phyloP scores from a whole-genome alignment of 2,113 vertebrate species.

The Thamnaconus septentrionalis region DNA sequence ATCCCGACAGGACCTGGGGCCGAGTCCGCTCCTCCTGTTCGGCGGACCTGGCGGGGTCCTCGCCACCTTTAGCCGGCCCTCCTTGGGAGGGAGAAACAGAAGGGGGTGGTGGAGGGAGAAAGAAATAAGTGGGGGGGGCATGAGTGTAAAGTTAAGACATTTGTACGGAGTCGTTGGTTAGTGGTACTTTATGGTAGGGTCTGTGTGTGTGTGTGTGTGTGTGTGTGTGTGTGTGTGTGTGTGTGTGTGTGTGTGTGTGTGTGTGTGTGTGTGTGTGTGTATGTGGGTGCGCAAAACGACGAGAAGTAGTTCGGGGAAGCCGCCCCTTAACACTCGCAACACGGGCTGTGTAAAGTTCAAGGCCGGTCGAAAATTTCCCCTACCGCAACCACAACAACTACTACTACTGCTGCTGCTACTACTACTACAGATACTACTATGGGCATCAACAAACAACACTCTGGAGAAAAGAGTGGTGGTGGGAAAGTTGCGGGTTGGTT shows the following conservation, averaged over 20 bases:
- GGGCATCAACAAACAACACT: too few relatives aligned
- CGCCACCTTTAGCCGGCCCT: slow-evolving; percentile 92
- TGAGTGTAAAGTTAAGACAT: slow-evolving; percentile 21
- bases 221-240: too few relatives aligned
- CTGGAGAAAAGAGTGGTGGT: too few relatives aligned
- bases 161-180: neutral
- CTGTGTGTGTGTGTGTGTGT: too few relatives aligned
- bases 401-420: too few relatives aligned
- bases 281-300: too few relatives aligned
- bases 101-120: neutral
- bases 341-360: slow-evolving; percentile 51
- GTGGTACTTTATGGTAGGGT: too few relatives aligned
- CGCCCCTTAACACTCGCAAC: slow-evolving; percentile 31
- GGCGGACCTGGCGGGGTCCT: slow-evolving; percentile 85
- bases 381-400: slow-evolving; percentile 5
- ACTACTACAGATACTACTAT: too few relatives aligned
- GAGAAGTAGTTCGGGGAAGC: slow-evolving; percentile 30
- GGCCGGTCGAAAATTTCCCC: slow-evolving; percentile 46
- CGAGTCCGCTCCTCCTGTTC: slow-evolving; percentile 84
- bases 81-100: slow-evolving; percentile 64
- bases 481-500: slow-evolving; percentile 13
- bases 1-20: slow-evolving; percentile 87
- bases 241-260: too few relatives aligned
- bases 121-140: neutral
- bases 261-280: too few relatives aligned